phyloP scores from a whole-genome alignment of 2,113 vertebrate genomes.

The Gymnorhina tibicen region DNA sequence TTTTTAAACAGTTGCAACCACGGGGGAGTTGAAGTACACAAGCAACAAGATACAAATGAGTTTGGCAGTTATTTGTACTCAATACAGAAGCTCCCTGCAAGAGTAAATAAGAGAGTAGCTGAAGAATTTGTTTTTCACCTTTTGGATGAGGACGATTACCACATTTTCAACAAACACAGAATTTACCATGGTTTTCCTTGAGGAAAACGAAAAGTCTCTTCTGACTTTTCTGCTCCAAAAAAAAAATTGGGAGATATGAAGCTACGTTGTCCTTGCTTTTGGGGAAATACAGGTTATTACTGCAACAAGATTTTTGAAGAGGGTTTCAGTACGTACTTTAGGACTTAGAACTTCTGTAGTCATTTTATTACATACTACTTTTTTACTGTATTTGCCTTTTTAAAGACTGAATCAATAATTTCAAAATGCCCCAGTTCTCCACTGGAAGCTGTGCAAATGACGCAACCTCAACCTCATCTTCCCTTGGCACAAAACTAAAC shows the following conservation, averaged over 20 bases:
- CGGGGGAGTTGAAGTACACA: neutral
- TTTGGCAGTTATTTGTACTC: neutral
- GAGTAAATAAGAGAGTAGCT: neutral
- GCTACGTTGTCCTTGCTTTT: neutral
- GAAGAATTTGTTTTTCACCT: neutral
- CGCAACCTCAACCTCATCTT: neutral
- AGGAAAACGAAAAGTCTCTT: neutral
- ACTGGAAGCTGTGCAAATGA: neutral
- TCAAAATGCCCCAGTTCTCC: neutral
- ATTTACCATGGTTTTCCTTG: neutral
- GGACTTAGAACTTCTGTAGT: neutral
- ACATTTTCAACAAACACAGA: neutral
- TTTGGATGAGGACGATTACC: neutral
- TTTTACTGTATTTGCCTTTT: neutral
- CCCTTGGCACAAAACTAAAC: neutral
- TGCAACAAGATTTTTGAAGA: neutral
- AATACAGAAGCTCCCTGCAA: neutral
- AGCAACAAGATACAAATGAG: neutral
- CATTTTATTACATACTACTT: neutral
- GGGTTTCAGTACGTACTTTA: neutral
- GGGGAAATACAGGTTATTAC: neutral
- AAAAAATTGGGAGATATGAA: neutral
- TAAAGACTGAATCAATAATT: neutral
- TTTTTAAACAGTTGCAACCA: neutral
- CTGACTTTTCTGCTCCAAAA: neutral